Base-by-base conservation (phyloP, 2,797 vertebrate species). In the Melopsittacus undulatus region DNA sequence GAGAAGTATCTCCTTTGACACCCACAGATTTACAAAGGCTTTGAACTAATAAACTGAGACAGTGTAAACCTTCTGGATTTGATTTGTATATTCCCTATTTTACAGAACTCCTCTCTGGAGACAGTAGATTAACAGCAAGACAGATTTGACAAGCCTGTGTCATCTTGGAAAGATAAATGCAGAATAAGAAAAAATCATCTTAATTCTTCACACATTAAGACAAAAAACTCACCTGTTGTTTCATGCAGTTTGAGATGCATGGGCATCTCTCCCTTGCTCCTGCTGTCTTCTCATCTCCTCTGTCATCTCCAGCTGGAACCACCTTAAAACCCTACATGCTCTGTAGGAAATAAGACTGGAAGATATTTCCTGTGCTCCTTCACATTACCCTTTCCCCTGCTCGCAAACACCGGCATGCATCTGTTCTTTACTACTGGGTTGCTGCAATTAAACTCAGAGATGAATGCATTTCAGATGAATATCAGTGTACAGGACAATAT, bases 1-100 rank as follows among this genome's bases (percentile, higher is more conserved):
- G 88, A 93, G 45, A 88, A 89, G 40, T 48, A 51, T 81, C 66
- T 94, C 66, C 54, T 85, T 91, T 66, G 94, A 48, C 77, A 88
- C 66, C 40, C 46, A 42, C 34, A 81, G 63, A 95, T 90, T 88
- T 91, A 88, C n/a, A 84, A 66, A 48, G 19, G 9, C 38, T 90
- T 89, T 85, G 49, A 87, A 62, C 87, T 83, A 72, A 64, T 24
- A n/a, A 30, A 15, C 21, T 73, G 36, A 56, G 24, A 84, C 46
- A 68, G 5, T 59, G 23, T 52, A 81, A 83, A 40, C 20, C 43
- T 91, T 92, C 59, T 94, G 90, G 46, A 75, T 81, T 90, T 56
- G 30, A 46, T 67, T 76, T 84, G 34, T 81, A 36, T 75, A 73
- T 88, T 40, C 34, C 9, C 5, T 56, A 1, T 64, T 92, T 91